Base-by-base conservation (phyloP, 2,888 invertebrate species). In the Xanthostigma xanthostigma region DNA sequence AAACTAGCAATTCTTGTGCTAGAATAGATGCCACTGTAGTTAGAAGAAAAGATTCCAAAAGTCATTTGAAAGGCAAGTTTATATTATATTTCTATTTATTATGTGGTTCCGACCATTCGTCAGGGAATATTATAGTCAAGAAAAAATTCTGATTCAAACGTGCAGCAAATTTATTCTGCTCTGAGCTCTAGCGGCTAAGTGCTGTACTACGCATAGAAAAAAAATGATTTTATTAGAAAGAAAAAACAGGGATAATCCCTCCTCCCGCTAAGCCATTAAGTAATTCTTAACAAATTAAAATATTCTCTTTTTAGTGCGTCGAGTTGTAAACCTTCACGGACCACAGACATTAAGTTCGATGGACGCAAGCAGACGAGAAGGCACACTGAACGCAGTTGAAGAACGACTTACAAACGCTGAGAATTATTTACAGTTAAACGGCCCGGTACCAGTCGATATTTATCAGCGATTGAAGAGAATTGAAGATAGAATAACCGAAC, bases 1-100 rank as follows among this genome's bases (percentile, higher is more conserved):
- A 27, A 27, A 50, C 58, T 58, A 51, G 27, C 37, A 61, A 61
- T 48, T 77, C 77, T 1, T 90, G 90, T 66, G 89, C 90, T 1
- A 70, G 90, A 59, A 79, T 86, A 11, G 76, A 85, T 61, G 81
- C 88, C 39, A 74, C 79, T 55, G 75, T 87, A 51, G 71, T 81
- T 4, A 80, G 77, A 54, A 72, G 82, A 46, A 81, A 77, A 55
- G 84, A 82, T 60, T 82, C 83, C 0, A 86, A 82, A 61, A 82
- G 87, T 53, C 89, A 87, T 67, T 71, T 90, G 49, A 83, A 81
- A 76, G 82, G 88, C 87, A 66, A 49, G 45, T 27, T 47, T 10
- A 14, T 12, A 44, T 9, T 37, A 45, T 14, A n/a, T 38, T 14
- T 27, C 6, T 27, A 6, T 6, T 27, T 27, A 27, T 27, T 27